Base-by-base conservation (phyloP, 2,113 vertebrate species). In the Laticauda laticaudata region DNA sequence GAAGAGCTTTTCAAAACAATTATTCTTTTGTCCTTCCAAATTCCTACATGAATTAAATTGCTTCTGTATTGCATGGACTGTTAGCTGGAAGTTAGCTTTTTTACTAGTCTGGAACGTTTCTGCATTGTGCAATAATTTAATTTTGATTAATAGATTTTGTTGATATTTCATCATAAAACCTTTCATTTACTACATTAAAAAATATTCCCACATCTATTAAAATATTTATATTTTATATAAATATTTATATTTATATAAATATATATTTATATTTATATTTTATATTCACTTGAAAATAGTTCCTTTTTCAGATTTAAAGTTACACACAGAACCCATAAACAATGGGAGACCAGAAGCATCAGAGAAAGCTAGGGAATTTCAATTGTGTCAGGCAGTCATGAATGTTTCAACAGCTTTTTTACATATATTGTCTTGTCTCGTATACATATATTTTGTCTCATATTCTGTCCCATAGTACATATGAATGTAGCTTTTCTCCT, bases 1-100 rank as follows among this genome's bases (percentile, higher is more conserved):
- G 75, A 81, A 81, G 34, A 81, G 34, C 6, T 96, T 94, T 90
- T 93, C 54, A 90, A 94, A 89, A 86, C 1, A 51, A 1, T 29
- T 8, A 51, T 51, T 69, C 14, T 29, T 69, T 64, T 90, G 15
- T 18, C 43, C 4, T 69, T 51, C 1, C 1, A 54, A 3, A 56
- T 92, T 0, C 45, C 54, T 92, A 18, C 48, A 95, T 75, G 34
- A 45, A 11, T 94, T 1, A 21, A 91, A 29, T 92, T 91, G 51
- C 48, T 92, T 34, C 85, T 94, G 45, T 69, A n/a, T 92, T 92
- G 5, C 0, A 23, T 53, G 7, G 93, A 43, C 4, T 51, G 29
- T 23, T 48, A 93, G 45, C 23, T 7, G 69, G 75, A 91, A 91
- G 0, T 0, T 57, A 92, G 61, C 8, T 57, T 91, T 24, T 26